Base-by-base conservation (phyloP, 2,888 invertebrate species). In the Caenorhabditis sp. region DNA sequence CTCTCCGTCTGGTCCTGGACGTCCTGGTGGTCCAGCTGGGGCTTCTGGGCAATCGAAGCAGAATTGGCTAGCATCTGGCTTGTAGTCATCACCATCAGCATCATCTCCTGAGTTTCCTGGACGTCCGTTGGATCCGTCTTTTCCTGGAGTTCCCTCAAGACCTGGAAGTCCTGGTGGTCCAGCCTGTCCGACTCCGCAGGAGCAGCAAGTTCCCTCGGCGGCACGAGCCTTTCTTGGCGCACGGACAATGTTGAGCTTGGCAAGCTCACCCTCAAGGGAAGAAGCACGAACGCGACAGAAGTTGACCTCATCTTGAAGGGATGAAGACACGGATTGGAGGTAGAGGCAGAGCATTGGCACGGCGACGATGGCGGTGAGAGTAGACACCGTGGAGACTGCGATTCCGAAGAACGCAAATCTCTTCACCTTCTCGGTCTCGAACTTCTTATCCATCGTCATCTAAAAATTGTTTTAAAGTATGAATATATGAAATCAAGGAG, bases 241-340 rank as follows among this genome's bases (percentile, higher is more conserved):
- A 50, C 84, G 86, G 53, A 77, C 68, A 2, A 79, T 50, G 37
- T 68, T 68, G 37, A 88, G 81, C 78, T 85, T 85, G 51, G 85
- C 53, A 74, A 85, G 85, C 71, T 88, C 84, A 44, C 87, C 84
- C 47, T 86, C 84, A 64, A 88, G 88, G 28, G 85, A 82, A 9
- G 76, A 72, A 51, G 88, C 84, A 18, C 85, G 80, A 32, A 80
- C 80, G 44, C 88, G 85, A 76, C 89, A 89, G 84, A 87, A 89
- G 79, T 88, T 87, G 76, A 89, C 83, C 80, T 89, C 89, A 64
- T 88, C 86, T 65, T 87, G 85, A 70, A 89, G 84, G 47, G 86
- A 80, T 26, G 88, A 87, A 64, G 88, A 88, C 9, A 89, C 86
- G n/a, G 85, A 85, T 77, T 89, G 89, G 51, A 86, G 85, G 76